Evolutionary conservation across 92 coral and sea anemone species (phyloP).

Genomic region (Umimayanthus chanpuru): DNA sequence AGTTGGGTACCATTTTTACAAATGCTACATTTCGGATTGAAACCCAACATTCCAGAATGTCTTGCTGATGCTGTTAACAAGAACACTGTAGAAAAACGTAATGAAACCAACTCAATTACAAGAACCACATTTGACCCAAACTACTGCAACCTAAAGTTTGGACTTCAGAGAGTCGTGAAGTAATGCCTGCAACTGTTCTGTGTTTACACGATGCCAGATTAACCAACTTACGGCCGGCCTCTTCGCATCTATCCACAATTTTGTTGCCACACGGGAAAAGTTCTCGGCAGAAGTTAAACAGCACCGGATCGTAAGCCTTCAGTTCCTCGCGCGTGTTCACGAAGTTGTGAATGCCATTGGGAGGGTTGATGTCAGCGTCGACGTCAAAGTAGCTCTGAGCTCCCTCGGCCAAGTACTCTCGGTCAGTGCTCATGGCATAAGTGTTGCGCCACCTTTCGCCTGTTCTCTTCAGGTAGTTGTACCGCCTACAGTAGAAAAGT

Average conservation of each 20-base stretch:
- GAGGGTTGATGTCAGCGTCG: slow-evolving; percentile 48
- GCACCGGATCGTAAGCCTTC: slow-evolving; percentile 49
- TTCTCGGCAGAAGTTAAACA: slow-evolving; percentile 51
- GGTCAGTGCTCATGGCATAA: slow-evolving; percentile 60
- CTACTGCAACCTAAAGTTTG: too few species aligned
- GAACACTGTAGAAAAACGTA: too few species aligned
- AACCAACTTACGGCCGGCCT: slow-evolving; percentile 15
- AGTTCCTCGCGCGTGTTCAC: slow-evolving; percentile 56
- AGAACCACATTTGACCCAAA: too few species aligned
- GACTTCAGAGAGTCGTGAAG: background rate
- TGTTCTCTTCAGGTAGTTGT: slow-evolving; percentile 33
- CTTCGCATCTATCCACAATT: slow-evolving; percentile 42
- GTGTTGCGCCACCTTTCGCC: slow-evolving; percentile 53
- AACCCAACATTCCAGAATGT: too few species aligned
- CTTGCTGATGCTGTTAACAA: too few species aligned
- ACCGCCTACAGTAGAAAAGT: slow-evolving; percentile 17
- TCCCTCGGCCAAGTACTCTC: slow-evolving; percentile 64
- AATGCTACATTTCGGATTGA: too few species aligned
- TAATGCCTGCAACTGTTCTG: too few species aligned
- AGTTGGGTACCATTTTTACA: too few species aligned
- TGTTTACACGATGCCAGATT: background rate
- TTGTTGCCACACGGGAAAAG: slow-evolving; percentile 45
- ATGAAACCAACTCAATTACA: too few species aligned
- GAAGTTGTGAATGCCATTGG: slow-evolving; percentile 56
- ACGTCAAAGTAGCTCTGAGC: slow-evolving; percentile 63